A percentile compares a stretch with the other conserved stretches of the same genome.
Evolutionary conservation across 2,113 vertebrate genomes (phyloP).

Genomic region (Eublepharis macularius): DNA sequence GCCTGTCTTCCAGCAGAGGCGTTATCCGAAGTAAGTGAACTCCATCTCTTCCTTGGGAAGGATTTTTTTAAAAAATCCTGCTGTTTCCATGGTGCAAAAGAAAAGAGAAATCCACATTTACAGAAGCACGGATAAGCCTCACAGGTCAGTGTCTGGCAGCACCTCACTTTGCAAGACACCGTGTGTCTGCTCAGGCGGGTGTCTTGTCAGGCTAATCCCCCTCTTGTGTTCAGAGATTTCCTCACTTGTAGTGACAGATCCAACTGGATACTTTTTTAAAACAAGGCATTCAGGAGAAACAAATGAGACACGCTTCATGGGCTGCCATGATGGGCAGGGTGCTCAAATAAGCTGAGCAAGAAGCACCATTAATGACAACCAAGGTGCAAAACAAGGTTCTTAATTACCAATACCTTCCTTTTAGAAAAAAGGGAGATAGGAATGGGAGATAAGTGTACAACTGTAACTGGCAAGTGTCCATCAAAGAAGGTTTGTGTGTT

Average conservation of each 20-base stretch:
- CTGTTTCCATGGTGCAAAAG: conserved; percentile 2
- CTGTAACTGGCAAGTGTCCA: background rate
- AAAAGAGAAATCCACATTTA: background rate
- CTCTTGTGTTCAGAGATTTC: conserved; percentile 42
- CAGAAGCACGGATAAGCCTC: background rate
- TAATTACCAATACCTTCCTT: background rate
- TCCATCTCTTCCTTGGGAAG: conserved; percentile 43
- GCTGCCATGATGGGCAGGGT: background rate
- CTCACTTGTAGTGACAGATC: conserved; percentile 34
- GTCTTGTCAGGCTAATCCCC: conserved; percentile 52
- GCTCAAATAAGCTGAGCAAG: background rate
- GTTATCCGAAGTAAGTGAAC: conserved; percentile 89
- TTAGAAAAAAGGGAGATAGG: background rate
- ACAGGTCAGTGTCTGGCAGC: conserved; percentile 20
- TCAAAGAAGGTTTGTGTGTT: too few relatives aligned
- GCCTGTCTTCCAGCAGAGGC: conserved; percentile 88
- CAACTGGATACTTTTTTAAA: conserved; percentile 37
- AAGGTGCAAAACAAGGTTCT: background rate
- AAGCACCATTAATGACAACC: background rate
- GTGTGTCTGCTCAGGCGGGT: conserved; percentile 19
- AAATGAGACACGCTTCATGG: background rate
- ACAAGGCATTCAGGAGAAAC: conserved; percentile 26
- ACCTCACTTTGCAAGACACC: conserved; percentile 38
- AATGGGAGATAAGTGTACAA: background rate
- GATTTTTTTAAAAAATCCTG: background rate